Percentiles rank a stretch among this genome's conserved stretches.
phyloP scores from a whole-genome alignment of 2,113 vertebrate species.

The Hucho hucho region DNA sequence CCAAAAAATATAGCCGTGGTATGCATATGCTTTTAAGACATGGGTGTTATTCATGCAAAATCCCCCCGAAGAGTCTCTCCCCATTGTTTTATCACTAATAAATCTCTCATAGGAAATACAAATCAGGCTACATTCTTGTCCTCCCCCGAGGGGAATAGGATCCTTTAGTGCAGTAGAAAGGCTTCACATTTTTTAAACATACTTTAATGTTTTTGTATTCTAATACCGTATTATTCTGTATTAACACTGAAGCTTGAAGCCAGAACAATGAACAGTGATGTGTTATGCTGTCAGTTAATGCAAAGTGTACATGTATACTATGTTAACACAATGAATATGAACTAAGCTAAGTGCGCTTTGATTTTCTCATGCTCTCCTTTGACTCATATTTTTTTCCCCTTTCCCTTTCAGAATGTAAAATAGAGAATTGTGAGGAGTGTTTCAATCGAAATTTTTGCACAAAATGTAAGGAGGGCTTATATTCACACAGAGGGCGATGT shows the following conservation, averaged over 20 bases:
- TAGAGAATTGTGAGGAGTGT: slow-evolving; percentile 96
- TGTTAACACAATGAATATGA: neutral
- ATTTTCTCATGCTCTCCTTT: neutral
- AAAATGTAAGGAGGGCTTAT: slow-evolving; percentile 95
- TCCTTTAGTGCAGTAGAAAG: neutral
- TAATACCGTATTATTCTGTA: neutral
- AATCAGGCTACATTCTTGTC: slow-evolving; percentile 22
- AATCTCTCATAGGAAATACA: slow-evolving; percentile 47
- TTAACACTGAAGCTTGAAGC: neutral
- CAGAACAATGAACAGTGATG: neutral
- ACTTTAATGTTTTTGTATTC: neutral
- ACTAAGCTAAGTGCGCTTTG: neutral
- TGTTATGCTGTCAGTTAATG: neutral
- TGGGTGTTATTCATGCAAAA: slow-evolving; percentile 30
- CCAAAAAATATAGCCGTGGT: slow-evolving; percentile 30
- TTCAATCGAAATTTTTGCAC: slow-evolving; percentile 99
- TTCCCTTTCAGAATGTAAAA: slow-evolving; percentile 90
- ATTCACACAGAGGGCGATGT: slow-evolving; percentile 94
- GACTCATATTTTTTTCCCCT: slow-evolving; percentile 38
- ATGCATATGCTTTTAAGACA: slow-evolving; percentile 55
- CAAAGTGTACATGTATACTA: neutral
- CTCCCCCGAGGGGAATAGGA: slow-evolving; percentile 11
- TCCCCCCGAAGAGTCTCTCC: slow-evolving; percentile 24
- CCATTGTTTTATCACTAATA: slow-evolving; percentile 50
- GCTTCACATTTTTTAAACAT: neutral